A percentile compares a stretch with the other conserved stretches of the same genome.
These are phyloP conservation scores for Acipenser oxyrinchus DNA, from an alignment of 2,797 vertebrate species.

Conservation along the genomic window DNA sequence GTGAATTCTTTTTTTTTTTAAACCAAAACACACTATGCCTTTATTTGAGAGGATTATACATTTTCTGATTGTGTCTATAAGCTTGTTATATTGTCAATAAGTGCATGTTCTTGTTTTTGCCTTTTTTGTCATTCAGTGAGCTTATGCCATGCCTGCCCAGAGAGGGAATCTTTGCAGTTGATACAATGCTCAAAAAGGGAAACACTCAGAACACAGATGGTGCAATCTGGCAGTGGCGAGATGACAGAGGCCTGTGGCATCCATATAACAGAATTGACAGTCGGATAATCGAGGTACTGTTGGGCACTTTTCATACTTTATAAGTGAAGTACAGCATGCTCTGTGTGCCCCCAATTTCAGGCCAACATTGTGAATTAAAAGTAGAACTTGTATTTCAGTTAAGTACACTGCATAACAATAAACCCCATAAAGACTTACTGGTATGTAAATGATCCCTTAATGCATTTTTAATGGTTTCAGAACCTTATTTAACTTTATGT, in stretches of 20 bases:
- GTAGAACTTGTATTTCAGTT: no score
- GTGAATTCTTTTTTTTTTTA: no score
- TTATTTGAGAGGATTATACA: no score
- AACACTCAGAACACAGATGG: slow-evolving; percentile 94
- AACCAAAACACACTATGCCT: no score
- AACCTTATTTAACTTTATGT: no score
- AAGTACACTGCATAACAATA: no score
- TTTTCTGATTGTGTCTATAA: no score
- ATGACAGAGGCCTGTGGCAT: slow-evolving; percentile 96
- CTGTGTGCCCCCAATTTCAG: no score
- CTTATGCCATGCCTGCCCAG: slow-evolving; percentile 97
- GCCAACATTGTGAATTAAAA: no score
- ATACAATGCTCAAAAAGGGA: slow-evolving; percentile 97
- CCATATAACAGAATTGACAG: slow-evolving; percentile 98
- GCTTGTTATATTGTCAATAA: no score
- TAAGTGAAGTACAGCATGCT: no score
- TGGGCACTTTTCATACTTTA: neutral
- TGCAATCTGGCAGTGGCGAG: slow-evolving; percentile 97
- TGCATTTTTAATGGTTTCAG: neutral
- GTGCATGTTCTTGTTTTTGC: neutral
- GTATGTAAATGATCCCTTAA: neutral
- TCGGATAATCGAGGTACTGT: slow-evolving; percentile 94
- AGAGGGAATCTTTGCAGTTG: slow-evolving; percentile 97
- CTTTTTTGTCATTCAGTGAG: slow-evolving; percentile 62
- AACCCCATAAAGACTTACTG: neutral